These are phyloP conservation scores for Trilocha varians DNA, from an alignment of 2,888 invertebrate species.

Conservation along the genomic window DNA sequence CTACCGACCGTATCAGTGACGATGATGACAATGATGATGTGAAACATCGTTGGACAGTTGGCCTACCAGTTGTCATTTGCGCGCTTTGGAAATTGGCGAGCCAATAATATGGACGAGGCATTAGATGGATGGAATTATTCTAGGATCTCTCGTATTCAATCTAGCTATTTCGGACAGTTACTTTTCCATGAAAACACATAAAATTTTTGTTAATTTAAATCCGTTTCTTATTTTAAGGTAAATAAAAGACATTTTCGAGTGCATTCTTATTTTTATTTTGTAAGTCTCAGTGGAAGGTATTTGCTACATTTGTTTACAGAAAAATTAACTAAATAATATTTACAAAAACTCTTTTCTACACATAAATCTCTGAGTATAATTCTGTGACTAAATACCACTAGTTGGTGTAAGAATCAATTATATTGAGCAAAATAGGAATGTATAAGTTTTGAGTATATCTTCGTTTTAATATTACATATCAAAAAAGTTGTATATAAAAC, in stretches of 20 bases:
- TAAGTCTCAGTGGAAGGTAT: slow-evolving; percentile 58
- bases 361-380: slow-evolving; percentile 52
- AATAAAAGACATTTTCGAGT: slow-evolving; percentile 47
- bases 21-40: too few species aligned
- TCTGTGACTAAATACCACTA: slow-evolving; percentile 45
- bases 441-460: slow-evolving; percentile 18
- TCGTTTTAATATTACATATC: neutral
- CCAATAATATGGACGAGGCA: too few species aligned
- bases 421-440: slow-evolving; percentile 38
- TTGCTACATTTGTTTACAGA: slow-evolving; percentile 45
- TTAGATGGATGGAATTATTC: too few species aligned
- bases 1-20: too few species aligned
- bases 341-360: slow-evolving; percentile 26
- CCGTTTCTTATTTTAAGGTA: slow-evolving; percentile 18
- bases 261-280: slow-evolving; percentile 66
- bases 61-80: too few species aligned
- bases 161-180: too few species aligned
- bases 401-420: slow-evolving; percentile 34
- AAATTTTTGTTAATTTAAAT: neutral
- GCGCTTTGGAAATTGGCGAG: too few species aligned
- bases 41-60: too few species aligned
- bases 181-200: neutral
- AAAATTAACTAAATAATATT: slow-evolving; percentile 41
- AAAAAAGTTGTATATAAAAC: neutral
- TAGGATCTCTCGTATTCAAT: too few species aligned